Percentiles rank a stretch among this genome's conserved stretches.
Conservation (phyloP, 2,113 vertebrate species). For the Tragelaphus strepsiceros region DNA sequence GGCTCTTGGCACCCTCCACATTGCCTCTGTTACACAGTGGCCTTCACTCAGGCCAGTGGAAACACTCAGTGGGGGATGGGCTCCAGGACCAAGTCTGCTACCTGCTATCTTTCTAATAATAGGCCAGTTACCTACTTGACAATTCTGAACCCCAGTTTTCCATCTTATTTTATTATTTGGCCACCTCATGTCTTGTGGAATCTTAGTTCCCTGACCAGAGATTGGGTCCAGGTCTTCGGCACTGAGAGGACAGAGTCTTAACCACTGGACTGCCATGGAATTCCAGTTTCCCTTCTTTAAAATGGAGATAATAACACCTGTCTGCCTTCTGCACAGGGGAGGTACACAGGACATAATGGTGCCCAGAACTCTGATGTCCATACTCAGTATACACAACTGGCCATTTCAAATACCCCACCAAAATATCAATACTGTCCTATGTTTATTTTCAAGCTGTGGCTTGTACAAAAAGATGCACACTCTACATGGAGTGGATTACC, state of each 20-base stretch:
- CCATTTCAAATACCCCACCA: background rate
- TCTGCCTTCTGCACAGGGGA: background rate
- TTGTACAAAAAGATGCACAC: background rate
- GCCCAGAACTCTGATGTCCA: background rate
- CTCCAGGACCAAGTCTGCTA: background rate
- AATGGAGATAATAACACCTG: background rate
- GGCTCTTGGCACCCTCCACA: background rate
- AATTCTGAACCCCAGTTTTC: background rate
- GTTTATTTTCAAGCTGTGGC: background rate
- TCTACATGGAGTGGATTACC: background rate
- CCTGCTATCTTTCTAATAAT: background rate
- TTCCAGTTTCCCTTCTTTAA: background rate
- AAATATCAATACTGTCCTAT: background rate
- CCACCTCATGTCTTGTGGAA: background rate
- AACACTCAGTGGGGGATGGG: background rate
- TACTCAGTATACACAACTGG: rapidly evolving
- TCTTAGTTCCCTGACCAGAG: background rate
- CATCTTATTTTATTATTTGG: background rate
- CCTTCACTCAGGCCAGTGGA: too few relatives aligned
- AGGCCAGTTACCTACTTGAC: background rate
- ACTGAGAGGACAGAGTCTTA: background rate
- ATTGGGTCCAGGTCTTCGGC: background rate
- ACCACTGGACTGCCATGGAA: background rate
- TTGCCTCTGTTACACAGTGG: background rate
- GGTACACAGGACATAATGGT: background rate